Evolutionary conservation across 1,140 invertebrate genomes (phyloP).

Genomic region (Trypoxylus dichotomus): DNA sequence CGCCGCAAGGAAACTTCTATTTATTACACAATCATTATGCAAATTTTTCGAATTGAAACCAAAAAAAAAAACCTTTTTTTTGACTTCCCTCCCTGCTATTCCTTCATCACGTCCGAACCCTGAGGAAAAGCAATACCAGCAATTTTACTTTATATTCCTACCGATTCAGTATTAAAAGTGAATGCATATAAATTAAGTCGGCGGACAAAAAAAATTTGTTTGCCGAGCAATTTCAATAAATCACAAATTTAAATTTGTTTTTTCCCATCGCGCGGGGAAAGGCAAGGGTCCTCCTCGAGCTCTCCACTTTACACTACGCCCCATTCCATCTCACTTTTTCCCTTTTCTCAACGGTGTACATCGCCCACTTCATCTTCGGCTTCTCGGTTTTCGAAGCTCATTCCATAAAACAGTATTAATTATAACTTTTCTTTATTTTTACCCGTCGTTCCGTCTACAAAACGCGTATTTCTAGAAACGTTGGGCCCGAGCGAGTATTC

Average conservation of each 20-base stretch:
- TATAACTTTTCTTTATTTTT: slow-evolving; percentile 26
- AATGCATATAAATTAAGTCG: slow-evolving; percentile 25
- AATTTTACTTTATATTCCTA: slow-evolving; percentile 20
- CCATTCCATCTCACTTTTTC: not conserved
- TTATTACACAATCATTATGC: slow-evolving; percentile 22
- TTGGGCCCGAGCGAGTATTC: not conserved
- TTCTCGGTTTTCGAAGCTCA: slow-evolving; percentile 7
- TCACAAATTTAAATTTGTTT: slow-evolving; percentile 46
- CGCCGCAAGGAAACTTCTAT: slow-evolving; percentile 2
- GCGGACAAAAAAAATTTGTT: slow-evolving; percentile 1
- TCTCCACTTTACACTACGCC: not conserved
- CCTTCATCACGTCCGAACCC: too few relatives aligned
- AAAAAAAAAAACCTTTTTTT: not conserved
- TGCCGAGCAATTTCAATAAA: slow-evolving; percentile 22
- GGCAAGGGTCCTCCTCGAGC: not conserved
- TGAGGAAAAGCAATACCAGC: not conserved
- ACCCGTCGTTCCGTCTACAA: not conserved
- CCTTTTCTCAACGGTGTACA: not conserved
- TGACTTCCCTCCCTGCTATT: too few relatives aligned
- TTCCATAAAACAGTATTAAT: slow-evolving; percentile 26
- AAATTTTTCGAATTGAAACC: slow-evolving; percentile 12
- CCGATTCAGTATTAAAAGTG: slow-evolving; percentile 14
- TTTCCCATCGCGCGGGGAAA: slow-evolving; percentile 35
- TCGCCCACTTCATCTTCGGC: slow-evolving; percentile 2
- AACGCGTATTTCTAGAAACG: not conserved